Evolutionary conservation across 2,888 invertebrate species (phyloP), one percentile per base, ranked within the genome.

Genomic region (Troides aeacus): DNA sequence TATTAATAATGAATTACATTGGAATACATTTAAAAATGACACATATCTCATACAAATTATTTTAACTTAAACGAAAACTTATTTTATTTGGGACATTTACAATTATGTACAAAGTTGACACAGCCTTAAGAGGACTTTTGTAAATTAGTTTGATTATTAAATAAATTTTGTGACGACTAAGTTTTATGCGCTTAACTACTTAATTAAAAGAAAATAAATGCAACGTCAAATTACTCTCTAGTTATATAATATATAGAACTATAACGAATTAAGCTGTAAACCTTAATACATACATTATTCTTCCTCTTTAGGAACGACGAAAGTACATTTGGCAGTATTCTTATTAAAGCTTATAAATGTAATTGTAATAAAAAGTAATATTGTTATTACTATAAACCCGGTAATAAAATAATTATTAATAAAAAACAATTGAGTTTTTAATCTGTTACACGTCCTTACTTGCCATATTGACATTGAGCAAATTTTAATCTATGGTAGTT

Each of bases 121-220:
- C 88, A 90, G 88, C 85, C 87, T 86, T 81, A 81, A 74, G 74
- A 80, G 84, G 84, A 90, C 86, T 85, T 85, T 89, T 83, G 80
- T 83, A 83, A 84, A 81, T 73, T 76, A 77, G 61, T 72, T 72
- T 71, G 71, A 77, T 78, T 75, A 62, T 72, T 76, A 78, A 74
- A 77, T 77, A 69, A 77, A 84, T 78, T 76, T 84, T 86, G 86
- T 85, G 89, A 86, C 87, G 84, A 85, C 82, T 83, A 81, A 73
- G 21, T 42, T 73, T 72, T 74, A 72, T 72, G 53, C 46, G 63
- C 63, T 77, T 80, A 80, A 78, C 72, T 80, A 81, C 73, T 74
- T 77, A 79, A 72, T 72, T 79, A 74, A 17, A 56, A n/a, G n/a
- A 53, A 53, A 53, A 53, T n/a, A 56, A 56, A 46, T 46, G 46